A percentile compares a stretch with the other conserved stretches of the same genome.
Evolutionary conservation across 2,113 vertebrate genomes (phyloP).

Genomic region (Progne subis): DNA sequence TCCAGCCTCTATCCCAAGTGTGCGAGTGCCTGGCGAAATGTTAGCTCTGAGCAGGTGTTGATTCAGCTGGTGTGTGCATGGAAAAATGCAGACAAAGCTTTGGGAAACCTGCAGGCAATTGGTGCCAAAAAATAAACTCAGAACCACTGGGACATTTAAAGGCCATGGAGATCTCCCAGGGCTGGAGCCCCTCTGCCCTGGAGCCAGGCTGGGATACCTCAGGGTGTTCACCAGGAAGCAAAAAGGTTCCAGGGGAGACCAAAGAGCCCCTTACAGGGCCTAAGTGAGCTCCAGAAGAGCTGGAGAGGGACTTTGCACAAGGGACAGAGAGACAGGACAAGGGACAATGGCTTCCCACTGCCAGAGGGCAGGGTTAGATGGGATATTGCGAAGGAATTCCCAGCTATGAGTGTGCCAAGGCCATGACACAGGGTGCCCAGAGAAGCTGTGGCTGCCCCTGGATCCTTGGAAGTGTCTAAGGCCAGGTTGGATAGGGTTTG

Average conservation of each 20-base stretch:
- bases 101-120: neutral
- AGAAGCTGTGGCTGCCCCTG: neutral
- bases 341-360: neutral
- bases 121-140: neutral
- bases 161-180: rapidly evolving
- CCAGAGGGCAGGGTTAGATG: neutral
- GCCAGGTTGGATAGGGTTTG: rapidly evolving
- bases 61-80: neutral
- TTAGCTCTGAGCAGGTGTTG: neutral
- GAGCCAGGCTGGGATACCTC: neutral
- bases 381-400: neutral
- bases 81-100: neutral
- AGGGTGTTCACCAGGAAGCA: neutral
- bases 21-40: neutral
- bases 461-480: neutral
- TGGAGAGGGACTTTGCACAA: neutral
- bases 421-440: neutral
- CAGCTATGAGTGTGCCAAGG: rapidly evolving
- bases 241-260: neutral
- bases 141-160: neutral
- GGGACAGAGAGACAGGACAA: neutral
- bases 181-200: neutral
- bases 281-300: neutral
- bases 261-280: neutral
- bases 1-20: neutral